Evolutionary conservation across 2,113 vertebrate species (phyloP), one percentile per base, ranked within the genome.

Genomic region (Hyla sarda): DNA sequence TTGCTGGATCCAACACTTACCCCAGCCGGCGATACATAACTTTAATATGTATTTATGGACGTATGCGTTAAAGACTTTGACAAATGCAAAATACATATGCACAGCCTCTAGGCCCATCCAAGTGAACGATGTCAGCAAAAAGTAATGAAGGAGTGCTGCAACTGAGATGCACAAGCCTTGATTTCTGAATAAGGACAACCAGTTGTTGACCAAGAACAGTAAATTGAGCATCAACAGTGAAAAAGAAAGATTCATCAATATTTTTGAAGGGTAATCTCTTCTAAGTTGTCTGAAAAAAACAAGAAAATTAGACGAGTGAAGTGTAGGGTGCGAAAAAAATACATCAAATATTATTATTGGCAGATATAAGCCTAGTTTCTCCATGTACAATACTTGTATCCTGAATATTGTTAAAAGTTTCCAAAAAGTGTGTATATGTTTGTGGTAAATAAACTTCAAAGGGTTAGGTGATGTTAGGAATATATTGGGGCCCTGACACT

Each of bases 41-140:
- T 98, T 99, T 60, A 97, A 90, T 71, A 96, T 95, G 88, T 97
- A 98, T 37, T 93, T 94, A 1, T 93, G 92, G 47, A 97, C 48
- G 21, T 98, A 98, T 87, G 91, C 91, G 71, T 97, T 97, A 93
- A 99, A 97, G 88, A 98, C 96, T 92, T 95, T 97, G 89, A 99
- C 91, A 60, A 98, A 89, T 58, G 95, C 92, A 6, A 97, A 90
- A 90, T 98, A 98, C 93, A 98, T 96, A 88, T 97, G 95, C 32
- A 97, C 82, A 0, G 96, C 95, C 87, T 97, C 96, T 82, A 99
- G 89, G 41, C 93, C 95, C 97, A 98, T 98, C 96, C 97, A 98
- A 0, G 93, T 94, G 90, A 98, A 97, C 34, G 97, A 94, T 1
- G 94, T 94, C 10, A 99, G 87, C 74, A 98, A 90, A 88, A 96